Conservation (phyloP, 2,113 vertebrate species). For the Rostratula benghalensis region DNA sequence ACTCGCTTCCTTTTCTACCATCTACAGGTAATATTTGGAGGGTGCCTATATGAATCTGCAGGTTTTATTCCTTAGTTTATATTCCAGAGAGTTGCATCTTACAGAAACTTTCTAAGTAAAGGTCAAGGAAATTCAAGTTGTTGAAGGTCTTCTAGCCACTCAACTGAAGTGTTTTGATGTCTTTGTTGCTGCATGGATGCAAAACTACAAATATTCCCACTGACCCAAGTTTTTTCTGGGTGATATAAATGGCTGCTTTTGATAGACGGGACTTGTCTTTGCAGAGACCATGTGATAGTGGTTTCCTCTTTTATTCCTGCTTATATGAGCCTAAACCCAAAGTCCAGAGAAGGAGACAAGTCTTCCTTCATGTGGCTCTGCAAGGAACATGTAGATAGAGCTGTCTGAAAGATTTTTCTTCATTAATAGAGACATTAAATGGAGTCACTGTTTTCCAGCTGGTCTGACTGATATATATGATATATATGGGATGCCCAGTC, state of each 20-base stretch:
- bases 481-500: not conserved
- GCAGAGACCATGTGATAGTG: not conserved
- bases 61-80: not conserved
- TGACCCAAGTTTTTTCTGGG: not conserved
- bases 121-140: not conserved
- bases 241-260: not conserved
- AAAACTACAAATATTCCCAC: not conserved
- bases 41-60: not conserved
- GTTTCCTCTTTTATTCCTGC: not conserved
- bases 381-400: not conserved
- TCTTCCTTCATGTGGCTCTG: not conserved
- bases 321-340: not conserved
- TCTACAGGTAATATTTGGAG: not conserved
- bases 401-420: not conserved
- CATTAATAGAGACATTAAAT: not conserved
- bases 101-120: not conserved
- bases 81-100: not conserved
- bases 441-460: not conserved
- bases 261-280: conserved; percentile 4
- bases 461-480: not conserved
- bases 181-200: not conserved
- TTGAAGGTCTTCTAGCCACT: not conserved
- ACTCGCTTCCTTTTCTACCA: not conserved
- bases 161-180: not conserved
- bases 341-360: not conserved